Evolutionary conservation across 2,888 invertebrate genomes (phyloP).

Genomic region (Trilocha varians): DNA sequence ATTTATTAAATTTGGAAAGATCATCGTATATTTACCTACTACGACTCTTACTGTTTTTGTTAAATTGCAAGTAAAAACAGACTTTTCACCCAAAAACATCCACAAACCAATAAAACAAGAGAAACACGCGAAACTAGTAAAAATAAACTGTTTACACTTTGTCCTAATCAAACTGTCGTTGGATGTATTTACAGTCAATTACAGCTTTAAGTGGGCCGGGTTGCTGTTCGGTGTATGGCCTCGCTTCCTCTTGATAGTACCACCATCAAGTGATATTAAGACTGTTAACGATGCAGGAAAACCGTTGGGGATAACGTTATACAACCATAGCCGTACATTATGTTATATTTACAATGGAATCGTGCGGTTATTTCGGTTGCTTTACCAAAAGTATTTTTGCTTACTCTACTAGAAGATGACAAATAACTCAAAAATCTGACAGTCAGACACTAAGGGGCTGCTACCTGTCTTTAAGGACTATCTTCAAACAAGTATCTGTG

Average conservation of each 20-base stretch:
- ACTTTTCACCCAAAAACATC: neutral
- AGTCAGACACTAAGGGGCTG: no score
- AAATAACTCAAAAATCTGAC: no score
- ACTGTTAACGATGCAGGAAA: neutral
- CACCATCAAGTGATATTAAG: neutral
- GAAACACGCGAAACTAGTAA: slow-evolving; percentile 4
- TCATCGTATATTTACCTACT: no score
- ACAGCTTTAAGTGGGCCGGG: slow-evolving; percentile 38
- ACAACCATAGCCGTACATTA: neutral
- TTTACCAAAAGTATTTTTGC: neutral
- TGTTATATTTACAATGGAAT: neutral
- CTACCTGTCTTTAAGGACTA: no score
- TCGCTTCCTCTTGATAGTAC: slow-evolving; percentile 40
- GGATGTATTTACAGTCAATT: slow-evolving; percentile 45
- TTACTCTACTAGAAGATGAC: no score
- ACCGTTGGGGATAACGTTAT: neutral
- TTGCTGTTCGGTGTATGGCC: slow-evolving; percentile 37
- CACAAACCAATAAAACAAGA: neutral
- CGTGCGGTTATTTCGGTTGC: neutral
- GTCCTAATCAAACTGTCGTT: slow-evolving; percentile 56
- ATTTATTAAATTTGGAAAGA: no score
- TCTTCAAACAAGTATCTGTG: no score
- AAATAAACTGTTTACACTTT: slow-evolving; percentile 39
- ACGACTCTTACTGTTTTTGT: no score
- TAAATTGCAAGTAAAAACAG: no score